Base-by-base conservation (phyloP, 2,113 vertebrate genomes). In the Alouatta palliata region DNA sequence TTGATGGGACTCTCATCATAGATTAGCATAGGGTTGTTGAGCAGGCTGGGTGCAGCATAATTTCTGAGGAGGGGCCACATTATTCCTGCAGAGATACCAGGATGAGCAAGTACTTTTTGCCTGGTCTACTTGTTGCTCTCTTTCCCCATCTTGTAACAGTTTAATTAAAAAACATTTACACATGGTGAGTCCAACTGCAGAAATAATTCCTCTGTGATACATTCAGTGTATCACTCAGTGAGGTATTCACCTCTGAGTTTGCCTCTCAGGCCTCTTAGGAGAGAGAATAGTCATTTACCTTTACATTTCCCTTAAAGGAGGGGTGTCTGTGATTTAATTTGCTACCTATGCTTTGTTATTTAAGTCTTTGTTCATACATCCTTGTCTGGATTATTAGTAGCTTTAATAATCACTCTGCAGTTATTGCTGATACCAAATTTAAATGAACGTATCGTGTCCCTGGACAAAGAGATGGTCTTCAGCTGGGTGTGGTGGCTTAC, bases 401-500 rank as follows among this genome's bases (percentile, higher is more conserved):
- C 54, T 54, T 76, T 13, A 49, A 4, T 66, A 64, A 49, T 73
- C 20, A 27, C 35, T 32, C 75, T 37, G 20, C 4, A 17, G 2
- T 80, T 71, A 80, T 43, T 19, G 35, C 37, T 43, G 77, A 76
- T 52, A 45, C 61, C 85, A 58, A 37, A 40, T 71, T 73, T 81
- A 94, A 64, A 56, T 17, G 88, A 25, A 16, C 23, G 10, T 32
- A 68, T 86, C 91, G 30, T 91, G 80, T 92, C 35, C 9, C 79
- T 25, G 14, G 90, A 84, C 75, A 93, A 82, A 90, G 97, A 52
- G 45, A 37, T 43, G 71, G 45, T 58, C 45, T 68, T 81, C 32
- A 27, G 12, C 12, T 64, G 61, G 27, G 61, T 6, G 61, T 13
- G 2, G 27, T 64, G 61, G 61, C 61, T 64, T 64, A 64, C 27